Evolutionary conservation across 1,140 invertebrate genomes (phyloP).

Genomic region (Calycopis cecrops): DNA sequence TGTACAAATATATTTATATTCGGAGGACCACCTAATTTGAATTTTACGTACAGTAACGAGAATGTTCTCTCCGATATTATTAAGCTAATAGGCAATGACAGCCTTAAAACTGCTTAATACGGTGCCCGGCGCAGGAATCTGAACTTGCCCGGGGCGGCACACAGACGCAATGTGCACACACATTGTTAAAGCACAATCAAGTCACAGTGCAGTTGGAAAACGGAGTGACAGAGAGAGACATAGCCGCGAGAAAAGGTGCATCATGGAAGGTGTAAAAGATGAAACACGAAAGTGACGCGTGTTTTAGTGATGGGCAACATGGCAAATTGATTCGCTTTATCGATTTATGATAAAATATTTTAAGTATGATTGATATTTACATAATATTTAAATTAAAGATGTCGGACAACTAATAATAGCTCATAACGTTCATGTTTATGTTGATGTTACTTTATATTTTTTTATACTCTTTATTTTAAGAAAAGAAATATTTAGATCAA

Average conservation of each 20-base stretch:
- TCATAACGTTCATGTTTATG: too few relatives aligned
- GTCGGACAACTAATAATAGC: too few relatives aligned
- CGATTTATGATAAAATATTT: slow-evolving; percentile 12
- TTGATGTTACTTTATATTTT: too few relatives aligned
- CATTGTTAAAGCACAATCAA: slow-evolving; percentile 18
- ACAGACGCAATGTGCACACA: slow-evolving; percentile 13
- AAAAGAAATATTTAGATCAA: too few relatives aligned
- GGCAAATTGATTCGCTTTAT: too few relatives aligned
- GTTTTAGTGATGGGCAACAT: slow-evolving; percentile 44
- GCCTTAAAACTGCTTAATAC: slow-evolving; percentile 33
- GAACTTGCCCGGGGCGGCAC: slow-evolving; percentile 19
- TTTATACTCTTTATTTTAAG: too few relatives aligned
- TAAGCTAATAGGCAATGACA: slow-evolving; percentile 39
- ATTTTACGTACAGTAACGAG: slow-evolving; percentile 20
- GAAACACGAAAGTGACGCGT: slow-evolving; percentile 66
- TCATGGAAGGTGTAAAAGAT: slow-evolving; percentile 67
- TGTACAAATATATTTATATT: slow-evolving; percentile 5
- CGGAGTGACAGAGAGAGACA: slow-evolving; percentile 31
- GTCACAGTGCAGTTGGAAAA: slow-evolving; percentile 6
- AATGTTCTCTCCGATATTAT: slow-evolving; percentile 29
- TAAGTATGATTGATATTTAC: slow-evolving; percentile 31
- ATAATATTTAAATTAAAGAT: too few relatives aligned
- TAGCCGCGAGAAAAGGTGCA: slow-evolving; percentile 38
- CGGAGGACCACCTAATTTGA: slow-evolving; percentile 25
- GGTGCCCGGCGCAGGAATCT: slow-evolving; percentile 23